Base-by-base conservation (phyloP, 2,888 invertebrate genomes). In the Abscondita cerata region DNA sequence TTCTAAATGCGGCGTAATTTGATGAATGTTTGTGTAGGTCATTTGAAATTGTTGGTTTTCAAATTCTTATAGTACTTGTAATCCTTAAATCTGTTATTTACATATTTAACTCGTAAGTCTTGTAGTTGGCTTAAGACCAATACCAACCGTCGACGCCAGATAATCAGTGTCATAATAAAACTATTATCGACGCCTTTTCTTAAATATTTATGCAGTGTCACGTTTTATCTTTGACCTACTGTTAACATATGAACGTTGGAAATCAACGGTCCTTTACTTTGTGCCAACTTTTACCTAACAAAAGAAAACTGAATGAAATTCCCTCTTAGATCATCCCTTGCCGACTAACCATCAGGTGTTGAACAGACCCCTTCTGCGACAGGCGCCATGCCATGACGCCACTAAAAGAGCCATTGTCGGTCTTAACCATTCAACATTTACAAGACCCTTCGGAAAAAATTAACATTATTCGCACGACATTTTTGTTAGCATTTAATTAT, bases 381-480 rank as follows among this genome's bases (percentile, higher is more conserved):
- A 65, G 65, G 65, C 65, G 65, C 65, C 65, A 62, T 55, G 52
- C 59, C 38, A 59, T 65, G 62, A 52, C 65, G 62, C 65, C 62
- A 65, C 51, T 47, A 46, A 51, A 52, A 65, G 54, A 59, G 60
- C 56, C 61, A 48, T 53, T 55, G 53, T 54, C 16, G 55, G 47
- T 44, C n/a, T 25, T 41, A n/a, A 44, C 55, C 55, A 55, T 59
- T 59, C 20, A 41, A 36, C 18, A 9, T 25, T 25, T 25, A 25
- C 6, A 25, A 25, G 25, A 25, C 25, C 25, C 25, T 6, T 25
- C 6, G 25, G 6, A 25, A 25, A 25, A 25, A 25, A 25, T 25
- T 4, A 25, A 25, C 25, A 25, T 25, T 25, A 25, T 25, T 25
- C 25, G 6, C 25, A 25, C 25, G 25, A 25, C 6, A 25, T 25